Conservation (phyloP, 92 coral and sea anemone genomes). For the Parazoanthus swiftii region DNA sequence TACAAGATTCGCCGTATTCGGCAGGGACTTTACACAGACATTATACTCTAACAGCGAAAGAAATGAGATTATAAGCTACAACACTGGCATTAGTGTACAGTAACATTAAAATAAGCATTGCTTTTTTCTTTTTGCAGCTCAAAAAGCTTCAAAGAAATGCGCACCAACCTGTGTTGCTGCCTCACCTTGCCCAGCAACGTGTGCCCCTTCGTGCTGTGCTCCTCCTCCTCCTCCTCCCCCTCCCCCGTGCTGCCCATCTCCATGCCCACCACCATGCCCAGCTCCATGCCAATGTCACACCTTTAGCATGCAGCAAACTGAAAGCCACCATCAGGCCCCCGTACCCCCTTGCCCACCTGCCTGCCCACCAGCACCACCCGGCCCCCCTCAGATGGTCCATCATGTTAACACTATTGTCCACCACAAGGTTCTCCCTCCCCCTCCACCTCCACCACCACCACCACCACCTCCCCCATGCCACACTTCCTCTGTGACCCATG, state of each 20-base stretch:
- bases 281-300: conserved; percentile 71
- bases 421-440: conserved; percentile 77
- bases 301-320: conserved; percentile 46
- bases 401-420: conserved; percentile 62
- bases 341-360: conserved; percentile 84
- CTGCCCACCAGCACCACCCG: conserved; percentile 65
- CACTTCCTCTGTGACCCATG: conserved; percentile 53
- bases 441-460: conserved; percentile 81
- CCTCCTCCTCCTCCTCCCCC: conserved; percentile 54
- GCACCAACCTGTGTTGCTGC: conserved; percentile 47
- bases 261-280: conserved; percentile 67
- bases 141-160: conserved; percentile 81
- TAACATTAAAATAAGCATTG: too few species aligned
- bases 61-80: too few species aligned
- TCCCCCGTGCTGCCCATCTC: conserved; percentile 39
- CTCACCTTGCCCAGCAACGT: conserved; percentile 57
- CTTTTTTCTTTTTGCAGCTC: conserved; percentile 16
- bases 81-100: too few species aligned
- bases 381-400: conserved; percentile 64
- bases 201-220: conserved; percentile 73
- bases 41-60: too few species aligned
- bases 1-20: too few species aligned
- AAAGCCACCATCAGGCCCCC: conserved; percentile 64
- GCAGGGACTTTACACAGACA: too few species aligned
- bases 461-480: conserved; percentile 89